Evolutionary conservation across 2,888 invertebrate genomes (phyloP).

Genomic region (Hemicrepidius hirtus): DNA sequence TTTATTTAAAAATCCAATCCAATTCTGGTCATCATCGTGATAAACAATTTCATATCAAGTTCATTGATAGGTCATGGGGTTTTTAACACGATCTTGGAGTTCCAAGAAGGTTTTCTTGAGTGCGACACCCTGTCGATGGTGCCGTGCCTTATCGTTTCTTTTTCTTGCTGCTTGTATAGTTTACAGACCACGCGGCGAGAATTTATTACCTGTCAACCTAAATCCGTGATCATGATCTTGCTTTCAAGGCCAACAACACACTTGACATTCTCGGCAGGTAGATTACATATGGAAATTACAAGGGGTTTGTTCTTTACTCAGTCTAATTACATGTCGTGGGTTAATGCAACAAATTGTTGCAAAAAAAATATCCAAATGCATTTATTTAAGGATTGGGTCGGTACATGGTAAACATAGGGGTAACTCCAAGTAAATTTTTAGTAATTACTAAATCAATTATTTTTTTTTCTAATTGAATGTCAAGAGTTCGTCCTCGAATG

Average conservation of each 20-base stretch:
- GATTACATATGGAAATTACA: slow-evolving; percentile 32
- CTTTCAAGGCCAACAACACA: slow-evolving; percentile 36
- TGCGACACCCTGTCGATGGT: not conserved
- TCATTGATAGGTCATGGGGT: slow-evolving; percentile 7
- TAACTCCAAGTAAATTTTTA: too few species aligned
- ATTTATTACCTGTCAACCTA: slow-evolving; percentile 33
- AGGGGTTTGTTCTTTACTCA: slow-evolving; percentile 25
- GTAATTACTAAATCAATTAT: not conserved
- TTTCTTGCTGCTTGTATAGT: slow-evolving; percentile 12
- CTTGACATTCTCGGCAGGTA: slow-evolving; percentile 29
- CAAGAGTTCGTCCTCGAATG: not conserved
- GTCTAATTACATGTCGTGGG: slow-evolving; percentile 12
- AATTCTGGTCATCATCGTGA: too few species aligned
- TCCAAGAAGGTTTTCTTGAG: slow-evolving; percentile 4
- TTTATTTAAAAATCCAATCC: too few species aligned
- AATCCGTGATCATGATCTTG: slow-evolving; percentile 44
- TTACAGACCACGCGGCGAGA: slow-evolving; percentile 1
- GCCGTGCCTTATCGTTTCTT: not conserved
- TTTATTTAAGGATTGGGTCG: too few species aligned
- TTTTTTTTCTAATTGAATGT: slow-evolving; percentile 3
- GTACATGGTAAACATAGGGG: too few species aligned
- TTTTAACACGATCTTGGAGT: slow-evolving; percentile 7
- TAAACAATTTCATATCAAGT: too few species aligned
- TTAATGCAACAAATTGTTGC: not conserved
- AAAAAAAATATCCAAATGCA: too few species aligned